Conservation (phyloP, 2,888 invertebrate species). For the Pammene fasciana region DNA sequence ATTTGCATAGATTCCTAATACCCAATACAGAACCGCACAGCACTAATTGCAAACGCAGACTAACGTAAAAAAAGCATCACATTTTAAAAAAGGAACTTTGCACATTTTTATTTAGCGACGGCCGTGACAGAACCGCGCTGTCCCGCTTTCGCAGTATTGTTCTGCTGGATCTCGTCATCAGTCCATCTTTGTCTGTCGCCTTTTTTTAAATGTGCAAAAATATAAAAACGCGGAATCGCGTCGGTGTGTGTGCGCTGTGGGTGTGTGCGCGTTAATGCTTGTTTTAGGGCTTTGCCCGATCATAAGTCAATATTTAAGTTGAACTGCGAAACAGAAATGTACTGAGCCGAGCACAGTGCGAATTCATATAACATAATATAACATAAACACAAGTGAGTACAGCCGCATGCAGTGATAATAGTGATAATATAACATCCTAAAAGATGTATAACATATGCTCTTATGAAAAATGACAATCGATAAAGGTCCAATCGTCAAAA, state of each 20-base stretch:
- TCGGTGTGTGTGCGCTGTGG: constrained; percentile 65
- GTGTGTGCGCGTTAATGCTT: constrained; percentile 78
- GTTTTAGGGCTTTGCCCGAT: constrained; percentile 81
- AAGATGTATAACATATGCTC: background rate
- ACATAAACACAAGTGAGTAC: too few species aligned
- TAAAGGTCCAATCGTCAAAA: background rate
- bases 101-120: constrained; percentile 81
- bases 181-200: constrained; percentile 82
- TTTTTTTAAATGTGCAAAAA: constrained; percentile 83
- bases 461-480: background rate
- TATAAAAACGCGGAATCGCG: constrained; percentile 81
- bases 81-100: constrained; percentile 80
- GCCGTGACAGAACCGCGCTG: constrained; percentile 74
- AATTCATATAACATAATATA: too few species aligned
- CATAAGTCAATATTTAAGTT: constrained; percentile 74
- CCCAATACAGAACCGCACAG: constrained; percentile 74
- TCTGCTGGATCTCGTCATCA: constrained; percentile 74
- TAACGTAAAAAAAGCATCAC: constrained; percentile 81
- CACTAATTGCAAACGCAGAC: constrained; percentile 83
- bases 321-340: constrained; percentile 30
- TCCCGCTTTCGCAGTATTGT: constrained; percentile 79
- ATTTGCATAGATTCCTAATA: constrained; percentile 76
- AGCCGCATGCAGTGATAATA: too few species aligned
- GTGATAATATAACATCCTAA: background rate
- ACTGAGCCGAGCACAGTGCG: constrained; percentile 40